Evolutionary conservation across 2,888 invertebrate species (phyloP).

Genomic region (Resseliella maxima): DNA sequence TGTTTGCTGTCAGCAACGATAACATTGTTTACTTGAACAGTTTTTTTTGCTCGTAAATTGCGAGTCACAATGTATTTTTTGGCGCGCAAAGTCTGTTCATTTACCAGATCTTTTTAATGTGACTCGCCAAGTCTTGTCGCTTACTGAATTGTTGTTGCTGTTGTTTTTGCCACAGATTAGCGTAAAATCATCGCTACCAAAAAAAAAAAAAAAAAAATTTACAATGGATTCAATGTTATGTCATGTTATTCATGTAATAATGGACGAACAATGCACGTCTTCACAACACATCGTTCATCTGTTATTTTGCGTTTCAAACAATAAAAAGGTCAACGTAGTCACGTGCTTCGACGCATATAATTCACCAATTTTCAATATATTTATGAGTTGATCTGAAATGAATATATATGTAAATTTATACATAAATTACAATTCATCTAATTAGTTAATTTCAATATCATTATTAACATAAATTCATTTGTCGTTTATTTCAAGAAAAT

Average conservation of each 20-base stretch:
- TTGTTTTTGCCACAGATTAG: too few species aligned
- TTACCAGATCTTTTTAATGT: too few species aligned
- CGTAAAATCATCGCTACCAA: neutral
- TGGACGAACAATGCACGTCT: neutral
- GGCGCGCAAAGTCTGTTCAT: too few species aligned
- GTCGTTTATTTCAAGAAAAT: neutral
- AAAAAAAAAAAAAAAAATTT: neutral
- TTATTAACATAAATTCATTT: neutral
- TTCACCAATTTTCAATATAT: neutral
- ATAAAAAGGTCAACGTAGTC: neutral
- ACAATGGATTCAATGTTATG: neutral
- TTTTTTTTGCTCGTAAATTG: too few species aligned
- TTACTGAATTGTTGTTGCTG: too few species aligned
- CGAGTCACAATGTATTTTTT: too few species aligned
- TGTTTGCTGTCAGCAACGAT: too few species aligned
- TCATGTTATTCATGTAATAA: neutral
- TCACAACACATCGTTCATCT: too few species aligned
- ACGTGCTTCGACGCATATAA: neutral
- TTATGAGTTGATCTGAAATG: neutral
- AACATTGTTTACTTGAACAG: too few species aligned
- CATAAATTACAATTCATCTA: neutral
- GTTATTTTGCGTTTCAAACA: constrained; percentile 1
- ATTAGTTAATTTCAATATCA: neutral
- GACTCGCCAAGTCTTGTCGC: too few species aligned
- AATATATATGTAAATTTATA: neutral